Evolutionary conservation across 2,888 invertebrate genomes (phyloP).

Genomic region (Panopea generosa): DNA sequence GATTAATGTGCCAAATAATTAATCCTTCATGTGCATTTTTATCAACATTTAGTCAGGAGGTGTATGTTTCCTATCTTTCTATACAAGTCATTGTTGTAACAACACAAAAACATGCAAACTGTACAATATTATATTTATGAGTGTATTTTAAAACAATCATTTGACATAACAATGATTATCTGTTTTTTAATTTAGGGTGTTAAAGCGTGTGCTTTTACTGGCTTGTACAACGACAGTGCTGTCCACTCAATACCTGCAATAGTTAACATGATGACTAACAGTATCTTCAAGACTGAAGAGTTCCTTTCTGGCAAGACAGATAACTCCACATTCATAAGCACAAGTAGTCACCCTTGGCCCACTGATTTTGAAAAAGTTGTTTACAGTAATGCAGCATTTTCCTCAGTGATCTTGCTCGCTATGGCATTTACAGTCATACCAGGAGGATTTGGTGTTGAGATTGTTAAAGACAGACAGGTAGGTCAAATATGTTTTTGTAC

Average conservation of each 20-base stretch:
- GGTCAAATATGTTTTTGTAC: no score
- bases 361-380: background rate
- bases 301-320: background rate
- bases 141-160: no score
- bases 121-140: no score
- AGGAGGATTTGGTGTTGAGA: constrained; percentile 91
- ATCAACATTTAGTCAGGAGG: no score
- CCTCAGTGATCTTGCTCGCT: constrained; percentile 92
- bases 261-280: constrained; percentile 71
- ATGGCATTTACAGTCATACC: constrained; percentile 93
- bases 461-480: constrained; percentile 94
- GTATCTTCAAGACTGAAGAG: constrained; percentile 50
- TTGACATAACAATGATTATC: no score
- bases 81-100: no score
- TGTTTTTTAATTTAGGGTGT: no score
- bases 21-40: no score
- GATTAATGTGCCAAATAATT: no score
- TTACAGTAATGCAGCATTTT: constrained; percentile 90
- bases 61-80: no score
- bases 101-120: no score
- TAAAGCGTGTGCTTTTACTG: constrained; percentile 43
- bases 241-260: constrained; percentile 91
- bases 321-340: constrained; percentile 31
- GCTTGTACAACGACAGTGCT: constrained; percentile 90
- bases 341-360: constrained; percentile 72